Percentiles rank a stretch among this genome's conserved stretches.
phyloP scores from a whole-genome alignment of 1,140 invertebrate species.

The Drosophila jambulina region DNA sequence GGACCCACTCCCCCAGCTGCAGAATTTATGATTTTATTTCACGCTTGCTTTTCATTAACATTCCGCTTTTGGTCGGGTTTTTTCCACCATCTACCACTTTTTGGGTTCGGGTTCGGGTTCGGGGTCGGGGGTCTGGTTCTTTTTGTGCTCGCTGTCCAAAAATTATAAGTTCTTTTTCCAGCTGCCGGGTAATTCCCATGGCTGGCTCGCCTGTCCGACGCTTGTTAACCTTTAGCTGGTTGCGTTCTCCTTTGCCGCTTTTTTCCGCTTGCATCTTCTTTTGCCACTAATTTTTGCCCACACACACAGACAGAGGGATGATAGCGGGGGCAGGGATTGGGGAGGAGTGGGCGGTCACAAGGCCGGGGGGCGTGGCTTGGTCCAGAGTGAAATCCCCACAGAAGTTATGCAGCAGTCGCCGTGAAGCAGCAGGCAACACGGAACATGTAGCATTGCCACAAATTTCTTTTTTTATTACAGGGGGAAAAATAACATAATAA shows the following conservation, averaged over 20 bases:
- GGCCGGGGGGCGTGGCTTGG: conserved; percentile 33
- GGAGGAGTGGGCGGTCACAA: background rate
- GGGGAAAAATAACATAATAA: background rate
- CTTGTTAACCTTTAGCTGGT: conserved; percentile 80
- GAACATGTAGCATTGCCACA: conserved; percentile 62
- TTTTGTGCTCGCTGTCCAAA: conserved; percentile 57
- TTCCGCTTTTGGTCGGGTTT: conserved; percentile 35
- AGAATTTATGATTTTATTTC: conserved; percentile 84
- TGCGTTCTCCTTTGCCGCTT: conserved; percentile 50
- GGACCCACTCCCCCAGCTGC: conserved; percentile 34
- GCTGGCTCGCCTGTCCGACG: conserved; percentile 54
- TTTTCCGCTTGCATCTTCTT: conserved; percentile 45
- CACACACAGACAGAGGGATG: conserved; percentile 9
- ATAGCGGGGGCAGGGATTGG: background rate
- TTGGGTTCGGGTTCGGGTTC: background rate
- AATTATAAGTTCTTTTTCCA: conserved; percentile 72
- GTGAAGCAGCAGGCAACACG: conserved; percentile 47
- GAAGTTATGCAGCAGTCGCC: conserved; percentile 77
- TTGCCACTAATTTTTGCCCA: conserved; percentile 73
- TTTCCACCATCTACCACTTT: conserved; percentile 15
- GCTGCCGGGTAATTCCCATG: conserved; percentile 54
- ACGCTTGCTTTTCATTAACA: conserved; percentile 84
- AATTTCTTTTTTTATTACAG: conserved; percentile 45
- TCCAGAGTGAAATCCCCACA: conserved; percentile 69
- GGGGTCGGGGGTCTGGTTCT: background rate